A percentile compares a stretch with the other conserved stretches of the same genome.
Conservation (phyloP, 2,797 vertebrate species). For the Enteromius argenteus region DNA sequence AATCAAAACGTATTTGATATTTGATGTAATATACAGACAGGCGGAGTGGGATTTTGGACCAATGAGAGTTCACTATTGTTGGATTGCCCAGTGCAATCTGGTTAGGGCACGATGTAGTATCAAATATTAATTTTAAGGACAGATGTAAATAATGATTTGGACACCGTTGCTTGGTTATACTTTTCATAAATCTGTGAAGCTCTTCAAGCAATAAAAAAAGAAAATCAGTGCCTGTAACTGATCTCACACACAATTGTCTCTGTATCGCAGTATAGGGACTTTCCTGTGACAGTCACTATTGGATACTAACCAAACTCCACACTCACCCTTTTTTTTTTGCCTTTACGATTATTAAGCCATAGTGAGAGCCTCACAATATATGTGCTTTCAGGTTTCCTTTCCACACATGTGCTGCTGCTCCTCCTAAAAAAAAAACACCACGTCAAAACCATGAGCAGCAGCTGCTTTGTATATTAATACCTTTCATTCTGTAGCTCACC, state of each 20-base stretch:
- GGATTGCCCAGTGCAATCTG: neutral
- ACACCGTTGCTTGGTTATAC: neutral
- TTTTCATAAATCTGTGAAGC: neutral
- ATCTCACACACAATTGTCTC: neutral
- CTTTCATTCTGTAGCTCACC: constrained; percentile 14
- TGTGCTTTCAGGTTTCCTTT: neutral
- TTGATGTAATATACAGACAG: constrained; percentile 7
- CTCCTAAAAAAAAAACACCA: neutral
- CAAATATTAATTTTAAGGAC: neutral
- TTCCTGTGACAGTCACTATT: neutral
- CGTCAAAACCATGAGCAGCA: neutral
- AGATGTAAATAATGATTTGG: neutral
- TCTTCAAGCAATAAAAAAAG: neutral
- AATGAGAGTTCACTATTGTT: neutral
- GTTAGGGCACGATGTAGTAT: neutral
- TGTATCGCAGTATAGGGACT: neutral
- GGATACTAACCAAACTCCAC: neutral
- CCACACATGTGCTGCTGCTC: neutral
- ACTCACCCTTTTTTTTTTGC: neutral
- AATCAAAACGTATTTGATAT: neutral
- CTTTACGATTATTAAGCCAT: neutral
- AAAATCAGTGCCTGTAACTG: too few species aligned
- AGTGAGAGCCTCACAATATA: neutral
- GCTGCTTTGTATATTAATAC: constrained; percentile 25
- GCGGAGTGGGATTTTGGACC: neutral